Conservation (phyloP, 2,113 vertebrate genomes). For the Craseonycteris thonglongyai region DNA sequence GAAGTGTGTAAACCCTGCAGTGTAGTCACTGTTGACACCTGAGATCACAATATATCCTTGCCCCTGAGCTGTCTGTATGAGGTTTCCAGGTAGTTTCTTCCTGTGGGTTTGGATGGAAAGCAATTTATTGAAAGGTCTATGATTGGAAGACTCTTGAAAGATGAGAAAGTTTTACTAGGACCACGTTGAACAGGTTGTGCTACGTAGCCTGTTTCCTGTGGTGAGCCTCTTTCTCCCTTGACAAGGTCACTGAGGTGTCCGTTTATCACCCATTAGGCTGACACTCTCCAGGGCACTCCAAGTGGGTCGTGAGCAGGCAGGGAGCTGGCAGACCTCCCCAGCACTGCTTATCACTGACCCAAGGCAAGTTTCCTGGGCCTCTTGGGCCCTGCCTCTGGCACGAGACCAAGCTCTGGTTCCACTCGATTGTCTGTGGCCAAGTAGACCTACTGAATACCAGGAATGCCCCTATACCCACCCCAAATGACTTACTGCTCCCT, state of each 20-base stretch:
- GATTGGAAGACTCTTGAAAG: not conserved
- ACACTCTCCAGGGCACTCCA: not conserved
- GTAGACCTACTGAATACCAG: not conserved
- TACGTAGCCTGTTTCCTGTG: not conserved
- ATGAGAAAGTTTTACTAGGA: not conserved
- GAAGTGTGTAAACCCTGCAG: not conserved
- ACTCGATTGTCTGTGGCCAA: not conserved
- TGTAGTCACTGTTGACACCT: not conserved
- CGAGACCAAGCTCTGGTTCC: not conserved
- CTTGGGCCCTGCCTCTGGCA: not conserved
- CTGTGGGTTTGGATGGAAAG: not conserved
- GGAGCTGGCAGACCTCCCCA: not conserved
- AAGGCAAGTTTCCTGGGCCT: not conserved
- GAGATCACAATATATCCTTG: accelerated
- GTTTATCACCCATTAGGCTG: not conserved
- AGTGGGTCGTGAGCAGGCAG: not conserved
- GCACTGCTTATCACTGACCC: not conserved
- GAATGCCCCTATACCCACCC: not conserved
- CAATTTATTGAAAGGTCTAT: not conserved
- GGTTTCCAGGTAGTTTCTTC: not conserved
- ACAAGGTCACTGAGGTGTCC: not conserved
- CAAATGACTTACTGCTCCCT: not conserved
- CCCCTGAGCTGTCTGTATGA: accelerated
- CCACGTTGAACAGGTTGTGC: not conserved
- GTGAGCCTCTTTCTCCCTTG: not conserved